Evolutionary conservation across 30 jellyfish, hydroid and myxozoan genomes (phyloP), one percentile per base, ranked within the genome.

Genomic region (Chrysaora quinquecirrha): DNA sequence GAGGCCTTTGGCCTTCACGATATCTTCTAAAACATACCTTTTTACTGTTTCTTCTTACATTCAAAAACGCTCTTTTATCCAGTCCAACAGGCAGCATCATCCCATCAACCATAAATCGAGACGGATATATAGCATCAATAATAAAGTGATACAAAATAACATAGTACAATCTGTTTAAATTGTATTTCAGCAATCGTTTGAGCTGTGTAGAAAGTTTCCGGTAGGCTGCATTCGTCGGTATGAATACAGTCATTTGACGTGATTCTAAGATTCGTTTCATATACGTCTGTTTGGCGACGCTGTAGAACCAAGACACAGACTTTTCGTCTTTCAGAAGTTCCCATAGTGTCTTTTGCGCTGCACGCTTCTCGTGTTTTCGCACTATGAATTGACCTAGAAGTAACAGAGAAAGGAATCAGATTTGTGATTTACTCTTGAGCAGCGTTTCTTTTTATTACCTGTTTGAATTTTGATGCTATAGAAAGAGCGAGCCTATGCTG

Each of bases 1-100:
- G n/a, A n/a, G n/a, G n/a, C n/a, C n/a, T n/a, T n/a, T n/a, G n/a
- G n/a, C n/a, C n/a, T n/a, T n/a, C n/a, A n/a, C n/a, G n/a, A n/a
- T n/a, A n/a, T n/a, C n/a, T n/a, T n/a, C n/a, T n/a, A n/a, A n/a
- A n/a, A n/a, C n/a, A n/a, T n/a, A n/a, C n/a, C n/a, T n/a, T n/a
- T n/a, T n/a, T n/a, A n/a, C n/a, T n/a, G n/a, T n/a, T n/a, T n/a
- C n/a, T 64, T 25, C 76, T 78, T 2, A 62, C 78, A 27, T 75
- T 66, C 48, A 86, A 86, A 84, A 70, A 70, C 1, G 82, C 30
- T 43, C 64, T 34, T 29, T 30, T 47, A 43, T 34, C 46, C 35
- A 70, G 38, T 9, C 82, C 67, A 43, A 70, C 82, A 0, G 65
- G 67, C 82, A 70, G 20, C 64, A 25, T 32, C 23, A 34, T 48